These are phyloP conservation scores for Pristionchus pacificus DNA, from an alignment of 1,140 invertebrate species.

Conservation along the genomic window DNA sequence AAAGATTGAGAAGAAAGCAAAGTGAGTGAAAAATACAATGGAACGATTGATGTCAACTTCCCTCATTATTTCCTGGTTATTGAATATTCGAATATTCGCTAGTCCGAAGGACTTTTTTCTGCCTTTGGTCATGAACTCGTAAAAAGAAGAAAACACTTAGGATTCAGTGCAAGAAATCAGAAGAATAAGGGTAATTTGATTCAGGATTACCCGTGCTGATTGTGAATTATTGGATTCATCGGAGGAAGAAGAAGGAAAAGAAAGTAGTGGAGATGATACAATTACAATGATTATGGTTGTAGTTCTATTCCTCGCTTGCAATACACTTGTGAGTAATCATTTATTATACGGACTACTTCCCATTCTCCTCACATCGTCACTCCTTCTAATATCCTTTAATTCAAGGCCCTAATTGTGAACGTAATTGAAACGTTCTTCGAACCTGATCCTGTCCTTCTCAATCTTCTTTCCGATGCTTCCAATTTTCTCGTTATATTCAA, in stretches of 20 bases:
- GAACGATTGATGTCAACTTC: too few species aligned
- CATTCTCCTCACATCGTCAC: neutral
- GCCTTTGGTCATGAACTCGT: neutral
- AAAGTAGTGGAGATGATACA: slow-evolving; percentile 45
- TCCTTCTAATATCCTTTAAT: neutral
- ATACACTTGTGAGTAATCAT: slow-evolving; percentile 41
- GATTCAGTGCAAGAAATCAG: slow-evolving; percentile 5
- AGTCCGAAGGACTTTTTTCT: too few species aligned
- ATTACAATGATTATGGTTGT: slow-evolving; percentile 57
- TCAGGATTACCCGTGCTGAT: neutral
- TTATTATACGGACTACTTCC: neutral
- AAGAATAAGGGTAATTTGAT: slow-evolving; percentile 3
- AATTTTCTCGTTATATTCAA: slow-evolving; percentile 57
- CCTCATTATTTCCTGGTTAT: too few species aligned
- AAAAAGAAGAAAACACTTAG: neutral
- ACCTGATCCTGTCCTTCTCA: slow-evolving; percentile 50
- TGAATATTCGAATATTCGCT: too few species aligned
- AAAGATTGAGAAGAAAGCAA: slow-evolving; percentile 1
- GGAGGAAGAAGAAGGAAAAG: too few species aligned
- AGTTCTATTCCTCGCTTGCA: slow-evolving; percentile 49
- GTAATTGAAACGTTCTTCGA: slow-evolving; percentile 56
- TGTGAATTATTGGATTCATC: slow-evolving; percentile 6
- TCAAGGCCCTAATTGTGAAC: slow-evolving; percentile 51
- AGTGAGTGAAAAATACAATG: too few species aligned
- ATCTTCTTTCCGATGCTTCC: slow-evolving; percentile 50